A percentile compares a stretch with the other conserved stretches of the same genome.
phyloP scores from a whole-genome alignment of 2,113 vertebrate species.

The Callipepla californica region DNA sequence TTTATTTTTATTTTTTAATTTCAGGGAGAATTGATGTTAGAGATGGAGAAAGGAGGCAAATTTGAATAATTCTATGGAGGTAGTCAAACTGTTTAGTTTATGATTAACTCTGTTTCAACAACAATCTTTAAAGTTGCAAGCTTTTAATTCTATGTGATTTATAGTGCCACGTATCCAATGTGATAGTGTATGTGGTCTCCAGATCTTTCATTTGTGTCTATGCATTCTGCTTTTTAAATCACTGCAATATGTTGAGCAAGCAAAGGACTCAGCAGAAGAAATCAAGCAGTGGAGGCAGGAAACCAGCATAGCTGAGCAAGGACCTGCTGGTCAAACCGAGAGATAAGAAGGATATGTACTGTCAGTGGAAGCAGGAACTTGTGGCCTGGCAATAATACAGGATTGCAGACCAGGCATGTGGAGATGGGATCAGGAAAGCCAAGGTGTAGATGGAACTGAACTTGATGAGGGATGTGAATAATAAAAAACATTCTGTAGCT shows the following conservation, averaged over 20 bases:
- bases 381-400: neutral
- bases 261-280: neutral
- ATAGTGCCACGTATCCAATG: conserved; percentile 19
- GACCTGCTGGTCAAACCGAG: neutral
- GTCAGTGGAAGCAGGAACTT: neutral
- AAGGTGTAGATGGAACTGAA: neutral
- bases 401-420: neutral
- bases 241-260: conserved; percentile 58
- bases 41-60: neutral
- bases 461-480: neutral
- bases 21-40: neutral
- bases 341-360: neutral
- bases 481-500: neutral
- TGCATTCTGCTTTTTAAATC: conserved; percentile 50
- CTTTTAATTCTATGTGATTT: conserved; percentile 28
- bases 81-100: neutral
- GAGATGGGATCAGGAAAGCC: neutral
- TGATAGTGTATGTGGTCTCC: conserved; percentile 56
- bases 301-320: neutral
- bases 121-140: conserved; percentile 37
- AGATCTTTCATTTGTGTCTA: conserved; percentile 61
- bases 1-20: neutral
- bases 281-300: neutral
- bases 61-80: neutral
- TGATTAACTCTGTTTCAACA: conserved; percentile 36